Conservation (phyloP, 2,113 vertebrate species). For the human region DNA sequence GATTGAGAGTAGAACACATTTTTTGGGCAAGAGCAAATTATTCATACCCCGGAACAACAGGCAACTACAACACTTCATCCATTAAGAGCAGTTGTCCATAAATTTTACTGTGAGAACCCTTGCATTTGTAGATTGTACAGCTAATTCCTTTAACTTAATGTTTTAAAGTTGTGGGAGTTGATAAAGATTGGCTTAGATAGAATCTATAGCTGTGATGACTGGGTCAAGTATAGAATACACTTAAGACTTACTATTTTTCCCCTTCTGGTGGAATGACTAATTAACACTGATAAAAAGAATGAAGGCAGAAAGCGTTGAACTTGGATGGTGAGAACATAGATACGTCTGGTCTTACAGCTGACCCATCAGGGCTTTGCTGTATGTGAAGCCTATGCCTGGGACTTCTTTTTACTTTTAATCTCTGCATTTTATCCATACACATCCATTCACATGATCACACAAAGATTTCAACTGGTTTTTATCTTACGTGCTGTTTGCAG, state of each 20-base stretch:
- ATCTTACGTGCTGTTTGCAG: not conserved
- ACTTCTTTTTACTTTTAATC: not conserved
- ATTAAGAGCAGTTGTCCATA: not conserved
- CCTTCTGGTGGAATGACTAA: not conserved
- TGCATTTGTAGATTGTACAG: not conserved
- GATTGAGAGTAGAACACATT: not conserved
- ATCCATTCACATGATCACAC: not conserved
- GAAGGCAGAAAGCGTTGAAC: not conserved
- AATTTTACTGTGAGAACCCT: not conserved
- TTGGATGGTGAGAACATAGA: not conserved
- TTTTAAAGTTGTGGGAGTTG: not conserved
- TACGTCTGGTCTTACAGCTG: not conserved
- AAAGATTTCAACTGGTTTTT: not conserved
- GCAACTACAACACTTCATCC: not conserved
- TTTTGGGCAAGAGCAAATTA: not conserved
- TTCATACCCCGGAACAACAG: not conserved
- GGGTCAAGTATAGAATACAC: not conserved
- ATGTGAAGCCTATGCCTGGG: fast-evolving
- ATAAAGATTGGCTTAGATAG: not conserved
- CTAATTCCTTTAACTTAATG: not conserved
- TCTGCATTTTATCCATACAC: not conserved
- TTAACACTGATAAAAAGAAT: not conserved
- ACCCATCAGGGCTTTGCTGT: not conserved
- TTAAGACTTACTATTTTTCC: not conserved
- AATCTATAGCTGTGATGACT: not conserved